Evolutionary conservation across 2,797 vertebrate genomes (phyloP).

Genomic region (Phoxinus dragarum): DNA sequence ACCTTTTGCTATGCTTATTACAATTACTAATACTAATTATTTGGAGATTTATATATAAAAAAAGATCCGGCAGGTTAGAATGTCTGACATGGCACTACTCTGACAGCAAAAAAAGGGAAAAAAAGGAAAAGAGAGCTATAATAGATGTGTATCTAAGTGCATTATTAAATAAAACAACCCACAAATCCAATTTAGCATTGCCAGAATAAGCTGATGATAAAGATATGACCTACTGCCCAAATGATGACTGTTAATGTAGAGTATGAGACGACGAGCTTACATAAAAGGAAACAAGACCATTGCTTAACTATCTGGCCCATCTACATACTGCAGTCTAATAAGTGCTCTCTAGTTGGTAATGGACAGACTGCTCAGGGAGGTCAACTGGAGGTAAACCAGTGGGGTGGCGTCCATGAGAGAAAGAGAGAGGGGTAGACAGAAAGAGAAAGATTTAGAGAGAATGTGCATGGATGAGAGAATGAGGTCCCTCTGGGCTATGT

Average conservation of each 20-base stretch:
- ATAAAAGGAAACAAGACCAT: constrained; percentile 39
- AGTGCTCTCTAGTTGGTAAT: constrained; percentile 64
- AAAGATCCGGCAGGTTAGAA: not conserved
- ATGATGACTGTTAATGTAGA: constrained; percentile 26
- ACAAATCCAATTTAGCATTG: constrained; percentile 23
- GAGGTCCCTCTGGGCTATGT: constrained; percentile 48
- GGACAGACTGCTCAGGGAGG: constrained; percentile 67
- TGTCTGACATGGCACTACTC: constrained; percentile 10
- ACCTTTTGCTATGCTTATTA: constrained; percentile 34
- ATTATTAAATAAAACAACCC: constrained; percentile 25
- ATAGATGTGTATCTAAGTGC: constrained; percentile 14
- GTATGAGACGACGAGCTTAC: constrained; percentile 11
- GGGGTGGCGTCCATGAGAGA: constrained; percentile 65
- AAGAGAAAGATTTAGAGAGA: constrained; percentile 45
- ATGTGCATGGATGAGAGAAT: constrained; percentile 58
- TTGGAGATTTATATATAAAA: not conserved
- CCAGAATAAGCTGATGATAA: constrained; percentile 44
- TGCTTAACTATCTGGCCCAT: constrained; percentile 51
- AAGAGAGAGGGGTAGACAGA: constrained; percentile 43
- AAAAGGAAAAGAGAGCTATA: constrained; percentile 6
- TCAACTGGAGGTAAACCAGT: constrained; percentile 76
- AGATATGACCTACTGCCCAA: constrained; percentile 60
- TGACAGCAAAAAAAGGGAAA: not conserved
- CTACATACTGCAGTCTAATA: constrained; percentile 56
- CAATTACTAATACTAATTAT: constrained; percentile 25